Evolutionary conservation across 2,888 invertebrate species (phyloP), one percentile per base, ranked within the genome.

Genomic region (Apodemia hepburni): DNA sequence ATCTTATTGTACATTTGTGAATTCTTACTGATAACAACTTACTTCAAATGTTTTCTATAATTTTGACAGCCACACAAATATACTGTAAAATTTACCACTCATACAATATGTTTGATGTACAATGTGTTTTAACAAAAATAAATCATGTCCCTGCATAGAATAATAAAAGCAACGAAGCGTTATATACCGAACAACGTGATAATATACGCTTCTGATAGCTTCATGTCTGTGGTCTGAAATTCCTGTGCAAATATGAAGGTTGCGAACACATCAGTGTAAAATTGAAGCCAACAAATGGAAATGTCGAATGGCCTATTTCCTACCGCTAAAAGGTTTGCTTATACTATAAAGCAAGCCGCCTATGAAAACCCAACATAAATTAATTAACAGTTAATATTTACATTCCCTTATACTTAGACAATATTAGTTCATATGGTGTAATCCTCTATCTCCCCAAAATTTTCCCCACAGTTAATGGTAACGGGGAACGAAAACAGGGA

Each of bases 321-420:
- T 70, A 67, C 65, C 61, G 22, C 74, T 75, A 72, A 73, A n/a
- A 75, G 74, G 76, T 76, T 76, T 73, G 70, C 75, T 77, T 80
- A 76, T 66, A 71, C 58, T 57, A 54, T 54, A 27, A 57, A 57
- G 57, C 57, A 57, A 57, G 57, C 57, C 57, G 57, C 57, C 54
- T 57, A 69, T 71, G 73, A 77, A 59, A 75, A 73, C 71, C 73
- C 71, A 82, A 82, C 80, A 85, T 87, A 87, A 87, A 81, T 87
- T 82, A 87, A 78, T 80, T 75, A 83, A 77, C 74, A 70, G 75
- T 54, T 54, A 54, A 80, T 88, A 87, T 88, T 85, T 87, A 88
- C 88, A 87, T 64, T 64, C 64, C 63, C 65, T 65, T 64, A 42
- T 58, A 29, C 61, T 67, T 65, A 67, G 12, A 58, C 62, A 61